Base-by-base conservation (phyloP, 2,113 vertebrate genomes). In the Actenoides hombroni region DNA sequence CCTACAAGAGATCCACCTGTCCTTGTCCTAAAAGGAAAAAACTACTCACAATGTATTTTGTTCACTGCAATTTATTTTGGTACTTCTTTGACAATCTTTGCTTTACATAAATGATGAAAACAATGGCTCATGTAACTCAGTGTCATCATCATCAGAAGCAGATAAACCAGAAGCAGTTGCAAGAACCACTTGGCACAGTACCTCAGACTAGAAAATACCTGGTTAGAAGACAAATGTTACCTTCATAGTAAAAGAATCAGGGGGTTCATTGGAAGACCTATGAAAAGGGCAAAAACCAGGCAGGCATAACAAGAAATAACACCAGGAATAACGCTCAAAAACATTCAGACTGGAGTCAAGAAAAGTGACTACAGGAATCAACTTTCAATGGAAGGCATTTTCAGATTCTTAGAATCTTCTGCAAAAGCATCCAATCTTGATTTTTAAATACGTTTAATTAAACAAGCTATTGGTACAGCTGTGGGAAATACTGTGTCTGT, bases 41-140 rank as follows among this genome's bases (percentile, higher is more conserved):
- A 49, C 0, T 0, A 42, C 5, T 23, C 51, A 73, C 0, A 0
- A 56, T 5, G 17, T 5, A 19, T 84, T 84, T 64, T 71, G 19
- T 26, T 83, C 53, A 29, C 33, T 31, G 20, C 35, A 57, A 61
- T 19, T 87, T 42, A 64, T 56, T 91, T 64, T n/a, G 14, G 54
- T n/a, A 40, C 2, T 48, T 28, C 8, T 40, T 40, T 40, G 6
- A 11, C 18, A 76, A 53, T 51, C 67, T 70, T 46, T 71, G 6
- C 25, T 94, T 76, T 57, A 46, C 21, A 40, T 44, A 51, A 51
- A 21, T 3, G 29, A 75, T 69, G 8, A 76, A 78, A 29, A 2
- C 21, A 25, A 16, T 14, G 48, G 20, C 17, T 54, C 79, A 19
- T 13, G 39, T 37, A 51, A 61, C 35, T 44, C 51, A 5, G 14